Conservation (phyloP, 2,797 vertebrate genomes). For the Anas acuta region DNA sequence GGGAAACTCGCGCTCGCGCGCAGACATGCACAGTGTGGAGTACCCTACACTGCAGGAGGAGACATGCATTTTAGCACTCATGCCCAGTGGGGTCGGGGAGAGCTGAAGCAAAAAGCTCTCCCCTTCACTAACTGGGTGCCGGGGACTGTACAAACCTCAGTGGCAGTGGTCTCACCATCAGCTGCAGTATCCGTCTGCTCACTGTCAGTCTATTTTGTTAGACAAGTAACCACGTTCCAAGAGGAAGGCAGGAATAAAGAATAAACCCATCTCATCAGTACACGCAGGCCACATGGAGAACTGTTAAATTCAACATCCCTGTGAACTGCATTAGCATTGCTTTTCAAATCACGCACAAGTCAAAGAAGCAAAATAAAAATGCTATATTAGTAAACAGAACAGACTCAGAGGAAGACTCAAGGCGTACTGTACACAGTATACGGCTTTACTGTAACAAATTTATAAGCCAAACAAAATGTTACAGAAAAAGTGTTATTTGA, state of each 20-base stretch:
- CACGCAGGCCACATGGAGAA: neutral
- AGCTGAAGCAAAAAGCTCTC: neutral
- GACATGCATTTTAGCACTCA: neutral
- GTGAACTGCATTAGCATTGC: constrained; percentile 58
- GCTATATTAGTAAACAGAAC: constrained; percentile 80
- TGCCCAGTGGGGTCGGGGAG: neutral
- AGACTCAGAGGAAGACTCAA: constrained; percentile 90
- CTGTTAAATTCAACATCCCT: constrained; percentile 46
- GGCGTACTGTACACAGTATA: constrained; percentile 78
- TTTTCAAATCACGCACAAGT: constrained; percentile 66
- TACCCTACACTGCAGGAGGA: neutral
- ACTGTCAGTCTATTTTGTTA: constrained; percentile 93
- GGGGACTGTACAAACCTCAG: constrained; percentile 88
- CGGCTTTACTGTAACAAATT: constrained; percentile 52
- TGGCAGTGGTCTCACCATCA: constrained; percentile 93
- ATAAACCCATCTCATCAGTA: constrained; percentile 84
- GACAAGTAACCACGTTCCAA: constrained; percentile 77
- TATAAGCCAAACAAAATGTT: constrained; percentile 46
- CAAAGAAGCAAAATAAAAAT: constrained; percentile 75
- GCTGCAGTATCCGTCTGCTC: constrained; percentile 94
- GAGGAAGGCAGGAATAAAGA: constrained; percentile 84
- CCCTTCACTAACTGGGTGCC: neutral
- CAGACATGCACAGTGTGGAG: neutral
- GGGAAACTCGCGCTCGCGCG: neutral
- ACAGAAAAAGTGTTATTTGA: constrained; percentile 17